Percentiles rank a stretch among this genome's conserved stretches.
These are phyloP conservation scores for Epinephelus cyanopodus DNA, from an alignment of 2,113 vertebrate species.

Conservation along the genomic window DNA sequence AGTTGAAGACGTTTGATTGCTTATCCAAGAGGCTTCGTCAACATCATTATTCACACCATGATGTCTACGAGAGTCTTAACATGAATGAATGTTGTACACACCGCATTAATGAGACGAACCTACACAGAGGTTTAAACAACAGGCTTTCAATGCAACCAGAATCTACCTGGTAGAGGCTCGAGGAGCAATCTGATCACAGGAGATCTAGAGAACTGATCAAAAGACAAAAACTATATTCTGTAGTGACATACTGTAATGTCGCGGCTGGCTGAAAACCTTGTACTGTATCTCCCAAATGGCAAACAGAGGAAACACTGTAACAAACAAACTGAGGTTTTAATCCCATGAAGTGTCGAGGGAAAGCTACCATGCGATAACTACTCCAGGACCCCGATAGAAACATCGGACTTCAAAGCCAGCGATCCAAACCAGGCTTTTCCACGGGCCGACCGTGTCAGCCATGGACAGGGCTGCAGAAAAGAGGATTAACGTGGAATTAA, in stretches of 20 bases:
- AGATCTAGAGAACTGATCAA: background rate
- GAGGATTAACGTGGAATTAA: conserved; percentile 78
- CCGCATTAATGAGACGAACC: background rate
- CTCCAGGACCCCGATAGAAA: conserved; percentile 47
- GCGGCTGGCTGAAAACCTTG: conserved; percentile 19
- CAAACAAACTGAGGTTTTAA: conserved; percentile 60
- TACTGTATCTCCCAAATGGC: conserved; percentile 1
- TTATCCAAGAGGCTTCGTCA: background rate
- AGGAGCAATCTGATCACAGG: background rate
- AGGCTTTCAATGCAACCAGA: too few species aligned
- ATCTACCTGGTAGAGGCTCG: background rate
- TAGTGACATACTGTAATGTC: background rate
- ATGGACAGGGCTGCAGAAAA: conserved; percentile 66
- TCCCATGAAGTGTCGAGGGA: conserved; percentile 43
- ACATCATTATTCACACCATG: background rate
- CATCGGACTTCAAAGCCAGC: conserved; percentile 65
- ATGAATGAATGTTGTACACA: background rate
- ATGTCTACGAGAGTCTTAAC: background rate
- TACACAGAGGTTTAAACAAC: too few species aligned
- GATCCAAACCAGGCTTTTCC: conserved; percentile 59
- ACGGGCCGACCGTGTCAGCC: conserved; percentile 32
- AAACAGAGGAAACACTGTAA: conserved; percentile 10
- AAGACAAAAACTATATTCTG: background rate
- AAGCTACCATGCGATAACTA: conserved; percentile 47
- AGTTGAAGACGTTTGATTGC: background rate